Evolutionary conservation across 1,140 invertebrate genomes (phyloP).

Genomic region (Rhopalosiphum maidis): DNA sequence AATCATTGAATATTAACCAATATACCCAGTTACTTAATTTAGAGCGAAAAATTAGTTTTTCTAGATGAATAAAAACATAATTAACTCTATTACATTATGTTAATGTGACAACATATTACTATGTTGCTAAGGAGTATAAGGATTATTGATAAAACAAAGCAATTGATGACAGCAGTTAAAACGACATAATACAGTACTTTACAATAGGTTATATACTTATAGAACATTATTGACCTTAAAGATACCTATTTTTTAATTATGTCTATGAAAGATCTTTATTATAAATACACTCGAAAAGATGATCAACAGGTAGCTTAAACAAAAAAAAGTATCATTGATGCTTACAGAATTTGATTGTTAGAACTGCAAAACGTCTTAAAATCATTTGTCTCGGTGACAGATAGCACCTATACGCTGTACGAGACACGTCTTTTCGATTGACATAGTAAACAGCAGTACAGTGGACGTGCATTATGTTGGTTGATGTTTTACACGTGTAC

Average conservation of each 20-base stretch:
- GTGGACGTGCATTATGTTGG: not conserved
- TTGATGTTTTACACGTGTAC: not conserved
- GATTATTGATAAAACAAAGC: not conserved
- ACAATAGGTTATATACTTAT: not conserved
- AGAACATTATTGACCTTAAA: not conserved
- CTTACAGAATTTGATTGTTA: not conserved
- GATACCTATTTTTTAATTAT: not conserved
- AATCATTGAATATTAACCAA: not conserved
- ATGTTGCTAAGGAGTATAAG: not conserved
- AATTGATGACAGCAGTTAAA: not conserved
- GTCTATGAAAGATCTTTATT: not conserved
- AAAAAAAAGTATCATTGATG: not conserved
- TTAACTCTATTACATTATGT: not conserved
- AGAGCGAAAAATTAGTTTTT: not conserved
- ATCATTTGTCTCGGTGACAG: not conserved
- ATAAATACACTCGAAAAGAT: not conserved
- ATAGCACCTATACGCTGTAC: not conserved
- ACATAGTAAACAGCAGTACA: not conserved
- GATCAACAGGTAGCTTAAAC: not conserved
- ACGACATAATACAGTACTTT: not conserved
- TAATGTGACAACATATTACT: not conserved
- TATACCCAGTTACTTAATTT: not conserved
- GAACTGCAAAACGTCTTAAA: not conserved
- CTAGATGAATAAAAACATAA: not conserved
- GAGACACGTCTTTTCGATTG: not conserved